These are phyloP conservation scores for Erpobdella octoculata DNA, from an alignment of 2,888 invertebrate genomes.

Conservation along the genomic window DNA sequence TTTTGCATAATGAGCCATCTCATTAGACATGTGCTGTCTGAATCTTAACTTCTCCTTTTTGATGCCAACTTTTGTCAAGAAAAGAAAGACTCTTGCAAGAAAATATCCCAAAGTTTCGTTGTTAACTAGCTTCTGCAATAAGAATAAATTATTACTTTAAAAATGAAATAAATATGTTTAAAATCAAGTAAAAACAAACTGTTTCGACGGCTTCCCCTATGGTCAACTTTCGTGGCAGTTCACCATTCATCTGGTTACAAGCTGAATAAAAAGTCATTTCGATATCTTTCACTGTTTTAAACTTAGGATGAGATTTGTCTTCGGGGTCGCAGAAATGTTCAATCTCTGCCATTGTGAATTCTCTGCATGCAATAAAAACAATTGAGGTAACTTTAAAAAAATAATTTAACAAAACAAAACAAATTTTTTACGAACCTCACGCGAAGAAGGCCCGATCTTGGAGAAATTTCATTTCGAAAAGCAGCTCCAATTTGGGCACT, in stretches of 20 bases:
- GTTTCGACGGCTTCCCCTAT: slow-evolving; percentile 80
- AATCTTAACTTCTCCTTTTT: slow-evolving; percentile 78
- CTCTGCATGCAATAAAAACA: slow-evolving; percentile 58
- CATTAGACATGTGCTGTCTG: slow-evolving; percentile 95
- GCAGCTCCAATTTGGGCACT: slow-evolving; percentile 97
- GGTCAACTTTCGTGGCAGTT: slow-evolving; percentile 66
- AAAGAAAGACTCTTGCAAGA: slow-evolving; percentile 86
- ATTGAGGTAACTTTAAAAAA: not conserved
- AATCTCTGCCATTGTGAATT: slow-evolving; percentile 99
- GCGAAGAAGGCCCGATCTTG: slow-evolving; percentile 84
- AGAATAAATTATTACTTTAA: not conserved
- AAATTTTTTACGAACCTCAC: slow-evolving; percentile 59
- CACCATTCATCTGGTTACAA: slow-evolving; percentile 93
- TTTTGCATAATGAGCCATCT: slow-evolving; percentile 99
- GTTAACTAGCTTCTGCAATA: slow-evolving; percentile 63
- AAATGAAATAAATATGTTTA: not conserved
- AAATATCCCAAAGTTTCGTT: slow-evolving; percentile 97
- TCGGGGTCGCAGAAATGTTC: slow-evolving; percentile 95
- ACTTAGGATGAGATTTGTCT: slow-evolving; percentile 76
- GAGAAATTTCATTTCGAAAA: slow-evolving; percentile 98
- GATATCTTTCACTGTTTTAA: slow-evolving; percentile 66
- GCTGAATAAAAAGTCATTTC: slow-evolving; percentile 81
- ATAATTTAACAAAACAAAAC: not conserved
- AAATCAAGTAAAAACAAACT: slow-evolving; percentile 48
- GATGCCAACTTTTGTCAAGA: slow-evolving; percentile 77